phyloP scores from a whole-genome alignment of 1,140 invertebrate species.

The Neocloeon triangulifer region DNA sequence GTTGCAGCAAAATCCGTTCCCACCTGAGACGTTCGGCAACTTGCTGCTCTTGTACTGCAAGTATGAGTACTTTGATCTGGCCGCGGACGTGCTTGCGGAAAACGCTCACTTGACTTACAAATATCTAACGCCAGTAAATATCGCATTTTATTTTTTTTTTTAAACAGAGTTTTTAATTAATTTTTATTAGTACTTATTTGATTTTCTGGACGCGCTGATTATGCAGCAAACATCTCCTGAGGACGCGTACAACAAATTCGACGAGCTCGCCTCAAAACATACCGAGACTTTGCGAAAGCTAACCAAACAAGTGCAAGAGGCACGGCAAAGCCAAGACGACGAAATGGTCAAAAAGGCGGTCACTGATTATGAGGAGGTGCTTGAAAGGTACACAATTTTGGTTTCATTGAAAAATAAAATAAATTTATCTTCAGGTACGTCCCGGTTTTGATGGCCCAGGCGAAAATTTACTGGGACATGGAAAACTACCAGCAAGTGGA shows the following conservation, averaged over 20 bases:
- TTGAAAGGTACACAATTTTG: slow-evolving; percentile 37
- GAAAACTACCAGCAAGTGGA: slow-evolving; percentile 90
- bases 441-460: slow-evolving; percentile 95
- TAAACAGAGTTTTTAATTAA: background rate
- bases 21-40: slow-evolving; percentile 95
- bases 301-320: slow-evolving; percentile 83
- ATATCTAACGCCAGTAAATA: slow-evolving; percentile 74
- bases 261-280: slow-evolving; percentile 79
- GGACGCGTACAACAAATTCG: slow-evolving; percentile 92
- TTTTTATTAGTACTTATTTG: slow-evolving; percentile 50
- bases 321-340: slow-evolving; percentile 66
- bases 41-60: slow-evolving; percentile 87
- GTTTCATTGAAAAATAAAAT: slow-evolving; percentile 11
- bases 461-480: slow-evolving; percentile 96
- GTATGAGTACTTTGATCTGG: slow-evolving; percentile 93
- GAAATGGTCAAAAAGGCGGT: slow-evolving; percentile 72
- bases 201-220: slow-evolving; percentile 84
- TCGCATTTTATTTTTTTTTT: slow-evolving; percentile 2
- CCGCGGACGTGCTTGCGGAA: slow-evolving; percentile 94
- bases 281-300: slow-evolving; percentile 77
- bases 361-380: slow-evolving; percentile 78
- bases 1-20: slow-evolving; percentile 87
- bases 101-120: slow-evolving; percentile 94
- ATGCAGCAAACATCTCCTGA: slow-evolving; percentile 93
- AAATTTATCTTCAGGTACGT: slow-evolving; percentile 34